Percentiles rank a stretch among this genome's conserved stretches.
Conservation (phyloP, 2,888 invertebrate species). For the Ochropacha duplaris region DNA sequence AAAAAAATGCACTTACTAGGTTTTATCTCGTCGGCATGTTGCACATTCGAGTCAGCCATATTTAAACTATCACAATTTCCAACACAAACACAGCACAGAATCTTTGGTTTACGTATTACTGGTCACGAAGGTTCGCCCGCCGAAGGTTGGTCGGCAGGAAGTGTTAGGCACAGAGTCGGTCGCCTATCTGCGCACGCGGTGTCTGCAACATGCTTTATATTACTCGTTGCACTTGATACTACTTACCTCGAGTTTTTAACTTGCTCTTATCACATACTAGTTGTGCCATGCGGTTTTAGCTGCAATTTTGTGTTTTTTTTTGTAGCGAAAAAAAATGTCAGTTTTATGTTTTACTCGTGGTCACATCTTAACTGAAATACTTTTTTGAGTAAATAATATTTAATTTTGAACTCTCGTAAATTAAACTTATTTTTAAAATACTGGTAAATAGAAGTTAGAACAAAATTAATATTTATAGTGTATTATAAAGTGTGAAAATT, state of each 20-base stretch:
- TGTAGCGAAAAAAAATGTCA: too few relatives aligned
- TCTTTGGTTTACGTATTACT: not conserved
- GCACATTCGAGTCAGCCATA: constrained; percentile 38
- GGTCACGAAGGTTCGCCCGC: not conserved
- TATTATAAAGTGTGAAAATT: too few relatives aligned
- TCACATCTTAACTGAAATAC: too few relatives aligned
- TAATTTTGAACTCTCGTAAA: too few relatives aligned
- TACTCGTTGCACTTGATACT: not conserved
- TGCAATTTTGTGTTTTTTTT: too few relatives aligned
- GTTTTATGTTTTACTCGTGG: too few relatives aligned
- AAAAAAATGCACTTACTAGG: constrained; percentile 34
- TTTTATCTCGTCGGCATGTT: constrained; percentile 34
- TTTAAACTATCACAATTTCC: constrained; percentile 13
- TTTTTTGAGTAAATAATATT: too few relatives aligned
- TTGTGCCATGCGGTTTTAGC: not conserved
- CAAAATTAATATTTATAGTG: too few relatives aligned
- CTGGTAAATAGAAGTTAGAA: too few relatives aligned
- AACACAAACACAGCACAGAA: constrained; percentile 22
- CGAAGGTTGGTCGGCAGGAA: not conserved
- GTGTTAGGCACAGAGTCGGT: not conserved
- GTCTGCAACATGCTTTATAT: not conserved
- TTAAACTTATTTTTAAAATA: too few relatives aligned
- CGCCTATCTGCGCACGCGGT: constrained; percentile 1
- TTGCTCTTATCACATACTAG: not conserved
- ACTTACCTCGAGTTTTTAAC: not conserved